Base-by-base conservation (phyloP, 2,113 vertebrate genomes). In the Bothrops jararaca region DNA sequence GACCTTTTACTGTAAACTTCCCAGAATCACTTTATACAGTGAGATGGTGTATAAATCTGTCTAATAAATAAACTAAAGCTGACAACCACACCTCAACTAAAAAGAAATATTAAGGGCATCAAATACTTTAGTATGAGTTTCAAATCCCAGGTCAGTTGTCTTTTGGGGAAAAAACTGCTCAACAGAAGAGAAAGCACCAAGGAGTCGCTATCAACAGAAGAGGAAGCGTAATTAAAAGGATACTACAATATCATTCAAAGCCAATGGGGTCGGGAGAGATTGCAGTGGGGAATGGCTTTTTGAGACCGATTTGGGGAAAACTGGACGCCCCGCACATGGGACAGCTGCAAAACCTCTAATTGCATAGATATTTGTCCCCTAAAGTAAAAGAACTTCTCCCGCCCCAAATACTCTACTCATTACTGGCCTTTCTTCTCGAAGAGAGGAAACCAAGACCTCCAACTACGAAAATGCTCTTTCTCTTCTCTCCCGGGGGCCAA, bases 51-150 rank as follows among this genome's bases (percentile, higher is more conserved):
- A 69, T 69, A 5, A 1, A 69, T 69, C 64, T 34, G 64, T 5
- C n/a, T 69, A 69, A 69, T 92, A 91, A 91, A 91, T 92, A 80
- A 52, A 92, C 91, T 92, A 53, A 96, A 88, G 93, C 96, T n/a
- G 85, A 90, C 94, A 96, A 22, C 54, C 58, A 95, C 93, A 91
- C 89, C 88, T 88, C 88, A 3, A 2, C 0, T 92, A 93, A 48
- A 85, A 93, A 94, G 93, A 91, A 87, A 89, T 90, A 93, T 0
- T 60, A 69, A 86, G n/a, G 54, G 50, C 52, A 34, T 10, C 34
- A 85, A 89, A 10, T 9, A 50, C 10, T 26, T 20, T 56, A 54
- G n/a, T 1, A 88, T 29, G 39, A 18, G 6, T 88, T 53, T 88
- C 48, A 69, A 42, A 92, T 11, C 22, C 45, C 29, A 86, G 13